A percentile compares a stretch with the other conserved stretches of the same genome.
phyloP scores from a whole-genome alignment of 2,113 vertebrate genomes.

The Corydoras sp. region DNA sequence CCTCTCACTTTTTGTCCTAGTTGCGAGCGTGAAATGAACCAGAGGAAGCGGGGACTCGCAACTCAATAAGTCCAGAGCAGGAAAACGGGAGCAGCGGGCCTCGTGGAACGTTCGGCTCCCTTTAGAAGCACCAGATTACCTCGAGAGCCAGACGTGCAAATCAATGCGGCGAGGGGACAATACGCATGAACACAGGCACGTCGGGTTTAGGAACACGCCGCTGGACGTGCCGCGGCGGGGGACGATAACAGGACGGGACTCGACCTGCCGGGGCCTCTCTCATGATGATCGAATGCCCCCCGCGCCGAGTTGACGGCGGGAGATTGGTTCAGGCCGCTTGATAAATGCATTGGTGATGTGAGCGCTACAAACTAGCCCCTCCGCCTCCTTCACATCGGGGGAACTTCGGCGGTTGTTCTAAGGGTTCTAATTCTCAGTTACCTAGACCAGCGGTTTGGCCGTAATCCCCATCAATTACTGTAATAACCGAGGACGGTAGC shows the following conservation, averaged over 20 bases:
- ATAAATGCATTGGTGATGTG: constrained; percentile 66
- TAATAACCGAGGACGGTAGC: too few species aligned
- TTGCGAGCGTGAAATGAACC: background rate
- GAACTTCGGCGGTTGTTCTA: background rate
- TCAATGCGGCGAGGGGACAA: background rate
- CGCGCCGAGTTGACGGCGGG: constrained; percentile 63
- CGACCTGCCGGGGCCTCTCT: constrained; percentile 60
- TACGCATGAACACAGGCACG: background rate
- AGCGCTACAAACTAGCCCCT: constrained; percentile 55
- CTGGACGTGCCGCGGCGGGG: background rate
- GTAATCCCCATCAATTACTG: too few species aligned
- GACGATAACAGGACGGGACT: constrained; percentile 40
- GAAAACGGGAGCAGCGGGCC: too few species aligned
- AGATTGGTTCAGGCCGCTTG: constrained; percentile 65
- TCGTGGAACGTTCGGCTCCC: too few species aligned
- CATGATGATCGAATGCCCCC: constrained; percentile 68
- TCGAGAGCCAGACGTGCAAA: too few species aligned
- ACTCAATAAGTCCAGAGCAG: too few species aligned
- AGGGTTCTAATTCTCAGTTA: too few species aligned
- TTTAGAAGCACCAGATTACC: too few species aligned
- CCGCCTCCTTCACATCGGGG: background rate
- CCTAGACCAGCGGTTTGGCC: too few species aligned
- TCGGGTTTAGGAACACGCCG: background rate
- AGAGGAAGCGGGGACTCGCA: background rate
- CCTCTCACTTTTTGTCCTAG: constrained; percentile 2